Base-by-base conservation (phyloP, 2,113 vertebrate species). In the Ibidorhyncha struthersii region DNA sequence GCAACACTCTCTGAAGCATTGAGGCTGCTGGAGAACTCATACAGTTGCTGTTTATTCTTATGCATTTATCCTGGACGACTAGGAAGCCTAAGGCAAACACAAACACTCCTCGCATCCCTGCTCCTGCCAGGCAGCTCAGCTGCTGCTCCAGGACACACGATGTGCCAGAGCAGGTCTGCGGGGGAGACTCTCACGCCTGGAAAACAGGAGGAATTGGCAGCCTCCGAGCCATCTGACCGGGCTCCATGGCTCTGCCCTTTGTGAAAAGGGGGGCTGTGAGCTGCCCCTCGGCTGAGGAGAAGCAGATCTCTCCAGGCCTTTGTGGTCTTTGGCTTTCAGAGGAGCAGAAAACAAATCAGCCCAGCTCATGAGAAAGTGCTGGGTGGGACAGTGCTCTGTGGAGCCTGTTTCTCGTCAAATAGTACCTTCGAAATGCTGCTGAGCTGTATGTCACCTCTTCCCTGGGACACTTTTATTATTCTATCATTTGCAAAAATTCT, bases 331-430 rank as follows among this genome's bases (percentile, higher is more conserved):
- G 82, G 65, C 55, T 94, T 89, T 93, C 4, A 8, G 67, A 91
- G 86, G 55, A 83, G 53, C 55, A 94, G 76, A 74, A 85, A 93
- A 86, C 63, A 92, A 82, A 82, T 50, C 15, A 7, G 53, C n/a
- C 14, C 34, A 70, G 79, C 49, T 73, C 38, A 38, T 72, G 78
- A 90, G 91, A 77, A 90, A 90, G 63, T 19, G 76, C 36, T 2
- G 36, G 27, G 63, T 74, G 86, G 91, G 95, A 94, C 49, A 62
- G 55, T 0, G 3, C 41, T 80, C 71, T n/a, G 45, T 0, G 0
- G 63, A 62, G 89, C 86, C 93, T 92, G 89, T 81, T 96, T 96
- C 89, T 91, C 83, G 80, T 96, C 95, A 96, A 19, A 59, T 4
- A 29, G n/a, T 83, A 89, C 93, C 91, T 96, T 92, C 76, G 67